Evolutionary conservation across 2,113 vertebrate species (phyloP).

Genomic region (Periophthalmus modestus): DNA sequence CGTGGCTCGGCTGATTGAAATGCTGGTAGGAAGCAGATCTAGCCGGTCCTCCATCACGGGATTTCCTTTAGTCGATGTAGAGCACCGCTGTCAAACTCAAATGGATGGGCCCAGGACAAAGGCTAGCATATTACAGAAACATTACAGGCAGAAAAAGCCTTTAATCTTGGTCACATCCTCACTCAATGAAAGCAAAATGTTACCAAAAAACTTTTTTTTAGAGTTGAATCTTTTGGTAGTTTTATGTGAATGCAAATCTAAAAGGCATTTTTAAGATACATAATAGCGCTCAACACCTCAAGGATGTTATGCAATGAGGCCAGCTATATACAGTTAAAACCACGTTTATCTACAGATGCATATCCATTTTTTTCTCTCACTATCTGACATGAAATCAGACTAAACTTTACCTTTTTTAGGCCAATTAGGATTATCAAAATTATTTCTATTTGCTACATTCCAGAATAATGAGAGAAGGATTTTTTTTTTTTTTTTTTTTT

Average conservation of each 20-base stretch:
- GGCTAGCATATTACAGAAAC: background rate
- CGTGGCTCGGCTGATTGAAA: constrained; percentile 21
- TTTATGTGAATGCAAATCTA: background rate
- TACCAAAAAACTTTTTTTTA: background rate
- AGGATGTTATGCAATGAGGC: too few species aligned
- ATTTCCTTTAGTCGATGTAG: constrained; percentile 25
- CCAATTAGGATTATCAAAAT: too few species aligned
- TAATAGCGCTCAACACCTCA: background rate
- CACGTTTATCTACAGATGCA: too few species aligned
- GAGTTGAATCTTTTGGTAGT: background rate
- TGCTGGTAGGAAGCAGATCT: constrained; percentile 25
- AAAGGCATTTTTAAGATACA: background rate
- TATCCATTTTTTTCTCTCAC: too few species aligned
- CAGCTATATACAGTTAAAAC: too few species aligned
- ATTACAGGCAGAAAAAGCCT: background rate
- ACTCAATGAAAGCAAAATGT: background rate
- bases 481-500: too few species aligned
- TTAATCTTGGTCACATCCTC: background rate
- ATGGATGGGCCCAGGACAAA: background rate
- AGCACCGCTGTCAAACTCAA: background rate
- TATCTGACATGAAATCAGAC: too few species aligned
- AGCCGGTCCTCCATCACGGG: constrained; percentile 33
- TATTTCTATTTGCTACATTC: too few species aligned
- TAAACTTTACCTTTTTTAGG: too few species aligned
- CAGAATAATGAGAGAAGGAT: too few species aligned